A percentile compares a stretch with the other conserved stretches of the same genome.
Conservation (phyloP, 2,113 vertebrate genomes). For the Budorcas taxicolor region DNA sequence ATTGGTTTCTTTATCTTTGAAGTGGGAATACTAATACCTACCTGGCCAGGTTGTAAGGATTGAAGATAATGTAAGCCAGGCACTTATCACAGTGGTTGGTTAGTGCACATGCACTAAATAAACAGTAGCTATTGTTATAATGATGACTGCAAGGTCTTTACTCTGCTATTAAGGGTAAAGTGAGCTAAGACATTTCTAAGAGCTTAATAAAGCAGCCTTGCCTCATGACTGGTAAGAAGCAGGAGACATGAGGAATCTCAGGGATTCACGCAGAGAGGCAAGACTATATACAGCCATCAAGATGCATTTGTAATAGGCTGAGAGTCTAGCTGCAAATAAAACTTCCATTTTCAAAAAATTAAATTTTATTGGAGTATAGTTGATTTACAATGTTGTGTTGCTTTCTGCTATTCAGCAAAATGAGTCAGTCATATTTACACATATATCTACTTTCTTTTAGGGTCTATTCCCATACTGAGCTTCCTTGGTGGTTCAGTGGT, state of each 20-base stretch:
- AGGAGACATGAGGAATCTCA: background rate
- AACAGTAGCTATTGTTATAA: background rate
- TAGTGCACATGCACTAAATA: background rate
- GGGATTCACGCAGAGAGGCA: background rate
- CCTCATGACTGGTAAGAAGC: background rate
- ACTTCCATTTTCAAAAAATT: background rate
- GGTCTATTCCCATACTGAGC: background rate
- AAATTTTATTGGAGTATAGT: background rate
- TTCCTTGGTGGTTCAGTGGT: background rate
- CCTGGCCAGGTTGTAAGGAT: background rate
- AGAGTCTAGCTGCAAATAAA: background rate
- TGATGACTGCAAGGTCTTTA: background rate
- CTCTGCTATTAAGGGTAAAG: background rate
- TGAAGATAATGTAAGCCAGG: background rate
- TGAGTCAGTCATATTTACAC: background rate
- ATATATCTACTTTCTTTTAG: background rate
- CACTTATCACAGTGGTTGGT: background rate
- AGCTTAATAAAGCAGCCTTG: background rate
- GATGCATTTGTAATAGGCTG: background rate
- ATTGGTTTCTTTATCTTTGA: conserved; percentile 31
- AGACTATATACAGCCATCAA: background rate
- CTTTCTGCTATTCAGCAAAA: background rate
- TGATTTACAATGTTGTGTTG: background rate
- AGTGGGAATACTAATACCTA: background rate
- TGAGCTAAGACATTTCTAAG: background rate